Percentiles rank a stretch among this genome's conserved stretches.
Evolutionary conservation across 2,888 invertebrate species (phyloP).

Genomic region (Euzophera pinguis): DNA sequence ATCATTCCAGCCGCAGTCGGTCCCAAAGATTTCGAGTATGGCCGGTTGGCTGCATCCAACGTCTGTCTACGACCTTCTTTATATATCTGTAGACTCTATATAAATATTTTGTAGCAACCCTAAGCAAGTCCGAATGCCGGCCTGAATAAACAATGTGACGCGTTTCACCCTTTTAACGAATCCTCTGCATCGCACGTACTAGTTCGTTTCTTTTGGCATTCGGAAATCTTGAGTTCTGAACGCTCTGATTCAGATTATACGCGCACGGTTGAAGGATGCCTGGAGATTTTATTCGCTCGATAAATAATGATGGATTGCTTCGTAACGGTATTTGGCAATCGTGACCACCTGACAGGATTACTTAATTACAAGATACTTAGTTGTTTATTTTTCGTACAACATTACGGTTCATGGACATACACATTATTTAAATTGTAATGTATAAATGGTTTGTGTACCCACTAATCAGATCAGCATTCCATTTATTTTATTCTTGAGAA

Average conservation of each 20-base stretch:
- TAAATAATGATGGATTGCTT: slow-evolving; percentile 8
- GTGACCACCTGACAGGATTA: background rate
- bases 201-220: slow-evolving; percentile 49
- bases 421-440: background rate
- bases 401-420: background rate
- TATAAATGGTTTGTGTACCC: no score
- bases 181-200: slow-evolving; percentile 52
- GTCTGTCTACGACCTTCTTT: no score
- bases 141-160: slow-evolving; percentile 78
- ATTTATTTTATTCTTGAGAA: background rate
- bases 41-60: no score
- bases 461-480: no score
- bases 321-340: slow-evolving; percentile 9
- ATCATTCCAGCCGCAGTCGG: no score
- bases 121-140: slow-evolving; percentile 49
- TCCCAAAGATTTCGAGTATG: no score
- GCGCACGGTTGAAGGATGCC: slow-evolving; percentile 9
- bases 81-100: no score
- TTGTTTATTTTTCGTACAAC: background rate
- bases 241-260: slow-evolving; percentile 15
- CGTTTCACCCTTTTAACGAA: slow-evolving; percentile 73
- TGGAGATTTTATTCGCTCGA: slow-evolving; percentile 14
- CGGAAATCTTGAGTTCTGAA: slow-evolving; percentile 15
- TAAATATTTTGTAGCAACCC: slow-evolving; percentile 5
- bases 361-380: background rate